Conservation (phyloP, 2,888 invertebrate genomes). For the Agrotis puta region DNA sequence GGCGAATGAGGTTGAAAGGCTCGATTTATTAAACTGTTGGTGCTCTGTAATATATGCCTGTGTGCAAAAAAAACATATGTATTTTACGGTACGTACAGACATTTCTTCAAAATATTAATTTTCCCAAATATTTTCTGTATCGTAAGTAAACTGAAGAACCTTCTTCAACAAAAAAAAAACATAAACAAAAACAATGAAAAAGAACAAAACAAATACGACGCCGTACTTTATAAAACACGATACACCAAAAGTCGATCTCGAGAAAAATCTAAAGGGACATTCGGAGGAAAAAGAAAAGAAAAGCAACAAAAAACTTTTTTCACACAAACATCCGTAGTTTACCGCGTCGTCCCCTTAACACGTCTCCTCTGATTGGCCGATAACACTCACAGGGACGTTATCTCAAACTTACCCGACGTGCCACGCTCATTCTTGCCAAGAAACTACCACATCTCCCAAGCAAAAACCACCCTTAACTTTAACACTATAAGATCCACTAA, state of each 20-base stretch:
- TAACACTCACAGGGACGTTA: conserved; percentile 68
- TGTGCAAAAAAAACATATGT: no score
- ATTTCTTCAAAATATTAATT: no score
- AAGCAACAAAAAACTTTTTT: conserved; percentile 57
- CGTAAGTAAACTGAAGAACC: conserved; percentile 4
- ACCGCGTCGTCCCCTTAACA: conserved; percentile 66
- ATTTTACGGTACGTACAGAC: no score
- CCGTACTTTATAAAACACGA: conserved; percentile 44
- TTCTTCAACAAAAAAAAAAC: background rate
- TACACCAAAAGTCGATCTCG: conserved; percentile 37
- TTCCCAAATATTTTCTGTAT: background rate
- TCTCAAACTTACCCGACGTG: conserved; percentile 69
- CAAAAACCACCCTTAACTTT: conserved; percentile 33
- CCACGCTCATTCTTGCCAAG: conserved; percentile 57
- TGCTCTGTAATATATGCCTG: no score
- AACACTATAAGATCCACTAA: background rate
- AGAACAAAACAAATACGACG: conserved; percentile 7
- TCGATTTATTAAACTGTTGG: no score
- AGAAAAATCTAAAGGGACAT: conserved; percentile 48
- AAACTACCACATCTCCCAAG: conserved; percentile 28
- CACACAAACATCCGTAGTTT: conserved; percentile 64
- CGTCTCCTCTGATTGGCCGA: conserved; percentile 69
- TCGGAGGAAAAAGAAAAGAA: conserved; percentile 44
- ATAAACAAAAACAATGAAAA: conserved; percentile 14
- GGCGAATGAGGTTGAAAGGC: no score